phyloP scores from a whole-genome alignment of 2,113 vertebrate species.

The Mola mola region DNA sequence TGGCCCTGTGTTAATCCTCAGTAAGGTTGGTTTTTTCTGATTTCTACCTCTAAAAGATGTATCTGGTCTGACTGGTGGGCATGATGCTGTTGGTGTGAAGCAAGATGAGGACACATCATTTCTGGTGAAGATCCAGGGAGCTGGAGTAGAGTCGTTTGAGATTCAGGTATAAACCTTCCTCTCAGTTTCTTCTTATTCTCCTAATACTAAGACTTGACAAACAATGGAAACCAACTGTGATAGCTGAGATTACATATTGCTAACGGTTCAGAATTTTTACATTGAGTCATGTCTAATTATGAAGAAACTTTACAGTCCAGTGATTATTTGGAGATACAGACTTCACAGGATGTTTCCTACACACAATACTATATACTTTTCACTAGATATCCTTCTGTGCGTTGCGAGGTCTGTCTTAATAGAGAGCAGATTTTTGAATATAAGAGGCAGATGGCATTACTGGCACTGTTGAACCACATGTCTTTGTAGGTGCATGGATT shows the following conservation, averaged over 20 bases:
- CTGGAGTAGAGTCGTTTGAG: conserved; percentile 82
- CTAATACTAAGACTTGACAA: not conserved
- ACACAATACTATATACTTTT: too few relatives aligned
- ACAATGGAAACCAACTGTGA: not conserved
- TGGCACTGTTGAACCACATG: not conserved
- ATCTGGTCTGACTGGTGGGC: conserved; percentile 27
- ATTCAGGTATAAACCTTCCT: conserved; percentile 70
- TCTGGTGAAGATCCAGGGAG: conserved; percentile 82
- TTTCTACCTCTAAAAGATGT: conserved; percentile 54
- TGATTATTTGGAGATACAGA: too few relatives aligned
- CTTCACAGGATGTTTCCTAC: too few relatives aligned
- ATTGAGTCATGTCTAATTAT: too few relatives aligned
- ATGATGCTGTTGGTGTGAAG: conserved; percentile 24
- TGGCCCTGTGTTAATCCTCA: conserved; percentile 16
- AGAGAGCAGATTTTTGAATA: too few relatives aligned
- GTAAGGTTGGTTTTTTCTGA: conserved; percentile 10
- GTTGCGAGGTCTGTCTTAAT: too few relatives aligned
- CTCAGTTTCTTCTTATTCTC: not conserved
- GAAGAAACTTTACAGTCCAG: too few relatives aligned
- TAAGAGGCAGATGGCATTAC: not conserved
- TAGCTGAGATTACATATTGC: not conserved
- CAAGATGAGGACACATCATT: conserved; percentile 69
- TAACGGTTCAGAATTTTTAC: too few relatives aligned
- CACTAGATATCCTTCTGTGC: too few relatives aligned
- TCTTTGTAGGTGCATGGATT: conserved; percentile 74